Evolutionary conservation across 2,888 invertebrate genomes (phyloP), one percentile per base, ranked within the genome.

Genomic region (Cryptus armator): DNA sequence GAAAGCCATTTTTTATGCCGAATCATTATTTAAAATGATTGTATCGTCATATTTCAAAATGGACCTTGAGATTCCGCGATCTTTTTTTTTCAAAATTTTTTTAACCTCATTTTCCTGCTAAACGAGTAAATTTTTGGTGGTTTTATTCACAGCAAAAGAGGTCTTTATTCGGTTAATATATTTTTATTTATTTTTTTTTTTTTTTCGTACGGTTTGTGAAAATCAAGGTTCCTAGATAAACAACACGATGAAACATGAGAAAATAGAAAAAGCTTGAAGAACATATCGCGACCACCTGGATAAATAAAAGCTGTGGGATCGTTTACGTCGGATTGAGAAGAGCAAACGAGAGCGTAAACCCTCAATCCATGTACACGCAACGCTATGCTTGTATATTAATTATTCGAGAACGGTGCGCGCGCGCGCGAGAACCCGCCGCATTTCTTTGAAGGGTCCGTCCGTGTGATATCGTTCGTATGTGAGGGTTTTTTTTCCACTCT

Each of bases 401-500:
- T 89, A 90, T 90, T 90, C 86, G 90, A 90, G 89, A 86, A 88
- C 84, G 86, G 86, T 24, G 2, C 37, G 5, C 37, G 37, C 37
- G 88, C 59, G 59, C 29, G 89, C 87, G 89, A 88, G 68, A 51
- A 46, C 71, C 62, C 37, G 84, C 86, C 87, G 91, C 88, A 89
- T 91, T 92, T 91, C 91, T 92, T 92, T 91, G 91, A 91, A 90
- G 90, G 88, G 89, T 87, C 88, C 88, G 48, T 70, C 59, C 46
- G 37, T 72, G 71, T 10, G 64, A 46, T 71, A 56, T 46, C 24
- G 37, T 51, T 46, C 24, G 46, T 51, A 19, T 44, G 66, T 24
- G 70, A 37, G 48, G 37, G 9, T 37, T 37, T 37, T 62, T 32
- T 87, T 84, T 85, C 81, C 86, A 86, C 87, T 86, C 86, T 91